Conservation (phyloP, 2,888 invertebrate species). For the Cataglyphis cursor region DNA sequence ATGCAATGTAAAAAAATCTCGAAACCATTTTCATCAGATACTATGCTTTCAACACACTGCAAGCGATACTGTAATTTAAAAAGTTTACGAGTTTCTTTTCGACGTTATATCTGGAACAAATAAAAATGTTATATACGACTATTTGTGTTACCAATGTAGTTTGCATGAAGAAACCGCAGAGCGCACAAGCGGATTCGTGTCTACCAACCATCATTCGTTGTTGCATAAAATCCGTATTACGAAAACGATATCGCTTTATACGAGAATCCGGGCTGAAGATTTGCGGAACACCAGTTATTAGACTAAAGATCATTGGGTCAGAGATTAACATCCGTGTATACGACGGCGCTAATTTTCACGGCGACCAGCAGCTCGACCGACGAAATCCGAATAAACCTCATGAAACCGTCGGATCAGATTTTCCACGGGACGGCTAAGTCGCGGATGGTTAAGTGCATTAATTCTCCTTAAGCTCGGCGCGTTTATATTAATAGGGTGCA, state of each 20-base stretch:
- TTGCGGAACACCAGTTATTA: conserved; percentile 43
- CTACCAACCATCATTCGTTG: conserved; percentile 37
- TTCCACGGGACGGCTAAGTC: conserved; percentile 69
- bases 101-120: background rate
- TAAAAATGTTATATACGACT: background rate
- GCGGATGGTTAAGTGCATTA: conserved; percentile 77
- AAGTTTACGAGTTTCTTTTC: too few species aligned
- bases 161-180: conserved; percentile 11
- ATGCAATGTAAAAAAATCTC: background rate
- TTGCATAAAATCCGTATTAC: conserved; percentile 54
- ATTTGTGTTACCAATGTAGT: conserved; percentile 11
- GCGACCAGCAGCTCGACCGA: conserved; percentile 30
- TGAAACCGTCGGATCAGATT: conserved; percentile 70
- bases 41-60: background rate
- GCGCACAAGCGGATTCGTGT: conserved; percentile 29
- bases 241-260: conserved; percentile 36
- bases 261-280: conserved; percentile 5
- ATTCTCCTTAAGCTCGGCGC: conserved; percentile 79
- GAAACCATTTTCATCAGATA: background rate
- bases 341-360: conserved; percentile 69
- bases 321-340: conserved; percentile 67
- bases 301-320: conserved; percentile 53
- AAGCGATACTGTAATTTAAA: background rate
- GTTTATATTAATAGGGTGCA: conserved; percentile 82
- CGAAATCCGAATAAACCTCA: conserved; percentile 65